A percentile compares a stretch with the other conserved stretches of the same genome.
These are phyloP conservation scores for Procavia capensis DNA, from an alignment of 2,113 vertebrate species.

Conservation along the genomic window DNA sequence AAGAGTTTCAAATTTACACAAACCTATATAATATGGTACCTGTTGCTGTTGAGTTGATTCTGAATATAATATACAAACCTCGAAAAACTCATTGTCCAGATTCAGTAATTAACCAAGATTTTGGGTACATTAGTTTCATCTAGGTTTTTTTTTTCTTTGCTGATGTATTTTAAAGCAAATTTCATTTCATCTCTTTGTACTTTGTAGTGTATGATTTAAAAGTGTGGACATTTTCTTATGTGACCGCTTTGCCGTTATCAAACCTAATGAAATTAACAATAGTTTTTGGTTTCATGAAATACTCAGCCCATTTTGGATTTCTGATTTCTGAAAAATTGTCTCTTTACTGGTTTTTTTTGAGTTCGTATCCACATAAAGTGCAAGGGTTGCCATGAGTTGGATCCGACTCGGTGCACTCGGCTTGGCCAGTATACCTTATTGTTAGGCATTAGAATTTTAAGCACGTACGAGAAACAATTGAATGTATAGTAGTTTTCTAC, in stretches of 20 bases:
- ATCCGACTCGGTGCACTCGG: no score
- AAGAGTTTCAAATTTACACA: not conserved
- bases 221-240: not conserved
- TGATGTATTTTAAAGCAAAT: slow-evolving; percentile 28
- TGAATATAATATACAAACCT: not conserved
- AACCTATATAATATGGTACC: not conserved
- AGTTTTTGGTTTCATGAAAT: not conserved
- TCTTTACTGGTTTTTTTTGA: not conserved
- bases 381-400: no score
- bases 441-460: slow-evolving; percentile 60
- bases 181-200: not conserved
- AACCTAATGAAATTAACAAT: not conserved
- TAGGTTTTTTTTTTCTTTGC: slow-evolving; percentile 36
- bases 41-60: no score
- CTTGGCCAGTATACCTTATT: no score
- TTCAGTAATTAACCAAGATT: not conserved
- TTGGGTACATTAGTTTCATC: not conserved
- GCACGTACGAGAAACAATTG: not conserved
- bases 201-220: not conserved
- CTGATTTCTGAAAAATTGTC: not conserved
- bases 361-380: not conserved
- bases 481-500: not conserved
- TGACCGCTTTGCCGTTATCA: not conserved
- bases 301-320: not conserved
- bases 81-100: not conserved